Base-by-base conservation (phyloP, 1,140 invertebrate species). In the Drosophila leontia region DNA sequence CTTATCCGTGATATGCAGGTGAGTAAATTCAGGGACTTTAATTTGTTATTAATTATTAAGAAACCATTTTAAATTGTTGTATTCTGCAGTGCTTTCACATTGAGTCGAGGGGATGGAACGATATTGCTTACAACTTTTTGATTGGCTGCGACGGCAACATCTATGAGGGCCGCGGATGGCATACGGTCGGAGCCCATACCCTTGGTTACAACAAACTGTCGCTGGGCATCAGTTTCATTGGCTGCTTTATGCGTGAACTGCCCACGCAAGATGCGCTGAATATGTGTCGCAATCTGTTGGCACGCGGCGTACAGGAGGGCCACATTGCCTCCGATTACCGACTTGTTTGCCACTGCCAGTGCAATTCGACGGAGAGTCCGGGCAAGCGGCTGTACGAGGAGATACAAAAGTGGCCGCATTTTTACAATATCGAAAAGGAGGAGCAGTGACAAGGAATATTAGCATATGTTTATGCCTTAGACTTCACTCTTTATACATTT, bases 131-230 rank as follows among this genome's bases (percentile, higher is more conserved):
- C 72, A 95, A 93, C 65, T 96, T 96, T 75, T 75, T 96, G 12
- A 94, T 96, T 41, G 95, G 95, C 15, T 95, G 95, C 41, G 95
- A 96, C 82, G 95, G 95, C 1, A 94, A 94, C 23, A 93, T 94
- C 3, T 96, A 95, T 77, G 94, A 95, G 78, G 95, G 95, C 3
- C 93, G 95, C 29, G 95, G 95, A 68, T 97, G 96, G 96, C 93
- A 94, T 55, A 88, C 93, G 17, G 91, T 94, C 4, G 96, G 96
- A 0, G 94, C 95, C 0, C 96, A 96, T 77, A 95, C 95, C 0
- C 92, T 94, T 17, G 93, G 93, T 19, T 96, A 95, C 86, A 96
- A 97, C 77, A 92, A 82, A 29, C 93, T 93, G 15, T 94, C 94
- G 7, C 92, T 96, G 39, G 95, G 95, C 41, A 93, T 96, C 47